These are phyloP conservation scores for Elephantulus edwardii DNA, from an alignment of 2,113 vertebrate species.

Conservation along the genomic window DNA sequence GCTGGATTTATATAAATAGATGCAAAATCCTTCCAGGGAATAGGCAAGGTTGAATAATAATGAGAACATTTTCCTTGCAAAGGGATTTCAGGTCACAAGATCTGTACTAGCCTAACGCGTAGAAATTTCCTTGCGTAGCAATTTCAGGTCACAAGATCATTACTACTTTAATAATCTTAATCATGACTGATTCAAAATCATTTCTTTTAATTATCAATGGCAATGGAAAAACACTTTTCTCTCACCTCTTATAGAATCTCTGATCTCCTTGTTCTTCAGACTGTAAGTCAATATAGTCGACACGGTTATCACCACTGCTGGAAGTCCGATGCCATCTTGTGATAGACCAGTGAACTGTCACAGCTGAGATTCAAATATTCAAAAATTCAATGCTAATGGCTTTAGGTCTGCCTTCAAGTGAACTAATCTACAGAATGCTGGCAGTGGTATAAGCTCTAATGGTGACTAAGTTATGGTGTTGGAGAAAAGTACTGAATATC, in stretches of 20 bases:
- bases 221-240: neutral
- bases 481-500: no score
- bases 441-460: slow-evolving; percentile 43
- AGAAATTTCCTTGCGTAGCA: no score
- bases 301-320: slow-evolving; percentile 47
- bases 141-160: no score
- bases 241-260: slow-evolving; percentile 38
- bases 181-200: no score
- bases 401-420: slow-evolving; percentile 8
- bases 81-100: neutral
- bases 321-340: slow-evolving; percentile 63
- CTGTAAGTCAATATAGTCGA: slow-evolving; percentile 66
- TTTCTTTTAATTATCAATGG: neutral
- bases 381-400: slow-evolving; percentile 64
- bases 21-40: neutral
- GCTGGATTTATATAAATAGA: neutral
- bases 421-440: slow-evolving; percentile 41
- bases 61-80: neutral
- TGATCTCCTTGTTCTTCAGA: slow-evolving; percentile 62
- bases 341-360: neutral
- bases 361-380: slow-evolving; percentile 56
- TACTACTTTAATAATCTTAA: no score
- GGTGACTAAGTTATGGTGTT: no score
- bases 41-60: neutral
- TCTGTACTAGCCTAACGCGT: no score